Evolutionary conservation across 92 coral and sea anemone species (phyloP), one percentile per base, ranked within the genome.

Genomic region (Phymanthus crucifer): DNA sequence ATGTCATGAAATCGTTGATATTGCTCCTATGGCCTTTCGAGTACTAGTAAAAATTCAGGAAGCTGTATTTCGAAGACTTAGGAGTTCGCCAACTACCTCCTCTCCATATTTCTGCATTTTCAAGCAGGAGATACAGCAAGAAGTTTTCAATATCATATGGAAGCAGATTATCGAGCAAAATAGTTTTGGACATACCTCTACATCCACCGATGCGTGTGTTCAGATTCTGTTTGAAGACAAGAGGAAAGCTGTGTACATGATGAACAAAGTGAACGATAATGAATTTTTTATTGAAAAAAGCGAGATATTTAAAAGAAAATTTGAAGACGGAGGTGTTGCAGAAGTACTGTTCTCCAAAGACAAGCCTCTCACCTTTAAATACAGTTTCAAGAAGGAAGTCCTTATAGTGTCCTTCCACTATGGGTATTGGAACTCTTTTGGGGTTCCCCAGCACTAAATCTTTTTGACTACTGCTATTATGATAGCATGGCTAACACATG

Each of bases 111-210:
- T 78, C 38, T 78, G 83, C 47, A 6, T 17, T 0, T 79, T 79
- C 21, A 29, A 66, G 73, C 58, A 45, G 69, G 84, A 80, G 48
- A 47, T 82, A 31, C 86, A 82, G 58, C 61, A 75, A 74, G 86
- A 82, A 61, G 81, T 82, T 23, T 82, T 75, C 82, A 54, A 75
- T 48, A 56, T 74, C 34, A 75, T 82, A 38, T 75, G 64, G 68
- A 67, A 75, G 43, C 46, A 75, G 37, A 82, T 82, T 58, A 56
- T 82, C 3, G 74, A 82, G 33, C 82, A 82, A 71, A 82, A 82
- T 73, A 64, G 74, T 24, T 82, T 82, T 75, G 86, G 86, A 40
- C 86, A 82, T 76, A 61, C 64, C 45, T 8, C 57, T 35, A 78
- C 83, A 19, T 40, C 34, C 6, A 82, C 86, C 35, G 31, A 34